Conservation (phyloP, 2,888 invertebrate species). For the Caenorhabditis auriculariae region DNA sequence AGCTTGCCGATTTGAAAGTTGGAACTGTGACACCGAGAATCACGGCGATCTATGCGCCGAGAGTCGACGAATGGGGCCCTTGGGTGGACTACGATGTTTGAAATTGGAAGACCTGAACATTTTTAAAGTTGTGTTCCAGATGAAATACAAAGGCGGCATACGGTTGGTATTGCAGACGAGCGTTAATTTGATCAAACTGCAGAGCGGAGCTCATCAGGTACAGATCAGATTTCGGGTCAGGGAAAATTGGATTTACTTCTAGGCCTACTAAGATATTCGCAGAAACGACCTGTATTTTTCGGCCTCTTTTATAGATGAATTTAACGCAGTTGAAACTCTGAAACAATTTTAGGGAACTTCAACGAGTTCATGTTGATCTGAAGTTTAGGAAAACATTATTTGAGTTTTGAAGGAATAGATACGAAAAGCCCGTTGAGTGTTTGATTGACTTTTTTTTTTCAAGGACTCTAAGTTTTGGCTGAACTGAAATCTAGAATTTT, state of each 20-base stretch:
- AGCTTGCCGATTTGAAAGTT: conserved; percentile 67
- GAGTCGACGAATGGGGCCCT: conserved; percentile 79
- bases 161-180: conserved; percentile 84
- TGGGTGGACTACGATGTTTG: conserved; percentile 80
- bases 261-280: background rate
- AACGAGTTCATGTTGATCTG: too few relatives aligned
- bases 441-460: too few relatives aligned
- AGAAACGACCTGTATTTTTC: background rate
- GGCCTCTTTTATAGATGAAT: background rate
- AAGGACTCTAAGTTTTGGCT: too few relatives aligned
- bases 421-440: too few relatives aligned
- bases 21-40: conserved; percentile 55
- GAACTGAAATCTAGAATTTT: too few relatives aligned
- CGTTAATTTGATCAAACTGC: conserved; percentile 77
- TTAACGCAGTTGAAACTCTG: too few relatives aligned
- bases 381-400: too few relatives aligned
- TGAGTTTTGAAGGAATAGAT: too few relatives aligned
- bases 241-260: too few relatives aligned
- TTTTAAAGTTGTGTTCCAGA: conserved; percentile 18
- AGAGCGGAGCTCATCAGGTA: conserved; percentile 31
- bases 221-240: too few relatives aligned
- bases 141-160: conserved; percentile 71
- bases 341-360: too few relatives aligned
- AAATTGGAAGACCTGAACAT: background rate
- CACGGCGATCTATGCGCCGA: conserved; percentile 68